These are phyloP conservation scores for Macroramphosus scolopax DNA, from an alignment of 2,797 vertebrate species.

Conservation along the genomic window DNA sequence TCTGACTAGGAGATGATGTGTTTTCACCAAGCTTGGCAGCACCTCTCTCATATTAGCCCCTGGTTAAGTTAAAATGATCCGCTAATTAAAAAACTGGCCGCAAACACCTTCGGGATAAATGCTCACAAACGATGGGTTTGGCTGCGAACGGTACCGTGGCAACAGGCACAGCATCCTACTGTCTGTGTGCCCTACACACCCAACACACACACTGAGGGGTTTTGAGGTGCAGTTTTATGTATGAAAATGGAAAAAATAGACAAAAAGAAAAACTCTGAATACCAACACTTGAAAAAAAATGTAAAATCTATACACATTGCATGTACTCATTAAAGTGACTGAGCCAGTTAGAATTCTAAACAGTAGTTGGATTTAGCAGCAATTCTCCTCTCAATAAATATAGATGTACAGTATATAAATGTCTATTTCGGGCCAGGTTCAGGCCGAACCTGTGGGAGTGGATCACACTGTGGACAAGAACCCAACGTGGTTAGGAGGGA, in stretches of 20 bases:
- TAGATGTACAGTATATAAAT: slow-evolving; percentile 85
- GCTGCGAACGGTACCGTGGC: slow-evolving; percentile 26
- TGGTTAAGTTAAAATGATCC: slow-evolving; percentile 25
- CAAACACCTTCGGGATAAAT: slow-evolving; percentile 42
- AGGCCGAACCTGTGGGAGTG: slow-evolving; percentile 27
- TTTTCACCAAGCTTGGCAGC: slow-evolving; percentile 21
- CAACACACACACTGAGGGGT: slow-evolving; percentile 23
- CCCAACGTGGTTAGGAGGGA: slow-evolving; percentile 79
- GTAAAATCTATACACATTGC: slow-evolving; percentile 83
- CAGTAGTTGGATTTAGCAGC: slow-evolving; percentile 99
- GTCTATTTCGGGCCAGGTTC: slow-evolving; percentile 62
- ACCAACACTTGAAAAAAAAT: slow-evolving; percentile 62
- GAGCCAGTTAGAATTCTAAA: slow-evolving; percentile 83
- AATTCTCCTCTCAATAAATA: slow-evolving; percentile 91
- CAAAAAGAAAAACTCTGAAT: too few relatives aligned
- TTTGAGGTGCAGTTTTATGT: slow-evolving; percentile 38
- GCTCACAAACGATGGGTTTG: slow-evolving; percentile 29
- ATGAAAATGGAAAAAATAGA: slow-evolving; percentile 57
- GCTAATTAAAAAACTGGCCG: slow-evolving; percentile 41
- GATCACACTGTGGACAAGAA: slow-evolving; percentile 54
- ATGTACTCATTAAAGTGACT: slow-evolving; percentile 79
- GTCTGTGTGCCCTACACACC: slow-evolving; percentile 15
- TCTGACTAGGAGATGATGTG: slow-evolving; percentile 31
- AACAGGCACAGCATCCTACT: slow-evolving; percentile 18
- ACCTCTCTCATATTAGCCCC: slow-evolving; percentile 30